Evolutionary conservation across 2,113 vertebrate genomes (phyloP), one percentile per base, ranked within the genome.

Genomic region (Lamprotornis superbus): DNA sequence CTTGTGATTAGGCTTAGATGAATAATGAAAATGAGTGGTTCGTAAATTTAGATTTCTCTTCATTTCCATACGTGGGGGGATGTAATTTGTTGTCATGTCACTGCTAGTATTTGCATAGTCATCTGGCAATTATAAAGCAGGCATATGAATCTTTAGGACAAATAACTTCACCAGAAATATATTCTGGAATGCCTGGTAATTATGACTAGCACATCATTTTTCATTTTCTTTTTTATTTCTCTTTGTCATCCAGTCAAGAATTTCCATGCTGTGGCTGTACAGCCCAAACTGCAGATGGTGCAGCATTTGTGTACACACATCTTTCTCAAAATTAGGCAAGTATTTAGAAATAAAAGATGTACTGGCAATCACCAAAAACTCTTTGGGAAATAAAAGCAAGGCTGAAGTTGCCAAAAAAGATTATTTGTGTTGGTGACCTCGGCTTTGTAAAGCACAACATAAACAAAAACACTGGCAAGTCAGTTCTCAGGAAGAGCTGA

Each of bases 81-180:
- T 88, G 65, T 70, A 52, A 75, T 93, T 89, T 94, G 56, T 89
- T 96, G 90, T 87, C 88, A n/a, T 94, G 60, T 93, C 88, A 60
- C 69, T 75, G 79, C 83, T 93, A 78, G 47, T 90, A 84, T 96
- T 93, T 96, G 90, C 90, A 93, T 94, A 93, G 90, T 85, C 88
- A 92, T 88, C 76, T 85, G 73, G 78, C 76, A 93, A 46, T 93
- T 96, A 56, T 30, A 78, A 68, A 75, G 87, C 82, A 61, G 46
- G 71, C 10, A 2, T 53, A 73, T 4, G 37, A 87, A 92, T 94
- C 93, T 75, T 87, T 46, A 79, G 74, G 87, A 89, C 37, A 92
- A 87, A 91, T 91, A 85, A 65, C 46, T 64, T 84, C 31, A 53
- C 73, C 44, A 30, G 27, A 76, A 95, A 87, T 82, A 37, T 12